phyloP scores from a whole-genome alignment of 2,888 invertebrate species.

The Barypeithes pellucidus region DNA sequence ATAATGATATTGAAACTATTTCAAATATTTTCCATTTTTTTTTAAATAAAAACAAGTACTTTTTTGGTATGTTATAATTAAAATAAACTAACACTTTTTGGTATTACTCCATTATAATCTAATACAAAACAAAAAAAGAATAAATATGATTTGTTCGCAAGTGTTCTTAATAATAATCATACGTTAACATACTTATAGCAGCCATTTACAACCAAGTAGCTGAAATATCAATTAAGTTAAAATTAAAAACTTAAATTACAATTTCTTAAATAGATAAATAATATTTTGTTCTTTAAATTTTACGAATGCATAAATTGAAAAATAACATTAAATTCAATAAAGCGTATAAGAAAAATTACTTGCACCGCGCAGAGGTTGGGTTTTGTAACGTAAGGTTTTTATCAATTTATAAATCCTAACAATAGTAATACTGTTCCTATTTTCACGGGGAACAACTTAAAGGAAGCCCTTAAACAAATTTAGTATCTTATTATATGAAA shows the following conservation, averaged over 20 bases:
- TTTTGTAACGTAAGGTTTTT: neutral
- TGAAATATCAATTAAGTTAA: conserved; percentile 14
- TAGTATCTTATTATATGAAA: too few relatives aligned
- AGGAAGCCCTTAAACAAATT: too few relatives aligned
- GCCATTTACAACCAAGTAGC: neutral
- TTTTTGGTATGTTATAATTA: conserved; percentile 16
- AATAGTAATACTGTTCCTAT: neutral
- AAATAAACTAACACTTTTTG: conserved; percentile 29
- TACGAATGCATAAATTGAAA: too few relatives aligned
- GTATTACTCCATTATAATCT: conserved; percentile 15
- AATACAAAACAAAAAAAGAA: conserved; percentile 26
- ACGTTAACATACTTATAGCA: conserved; percentile 10
- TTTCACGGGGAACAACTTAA: too few relatives aligned
- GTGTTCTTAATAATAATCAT: neutral
- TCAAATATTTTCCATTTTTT: neutral
- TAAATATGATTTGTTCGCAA: conserved; percentile 22
- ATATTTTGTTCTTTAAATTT: neutral
- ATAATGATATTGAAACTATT: neutral
- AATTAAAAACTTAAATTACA: neutral
- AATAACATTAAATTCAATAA: too few relatives aligned
- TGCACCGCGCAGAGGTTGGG: too few relatives aligned
- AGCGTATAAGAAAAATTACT: too few relatives aligned
- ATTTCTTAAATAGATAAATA: neutral
- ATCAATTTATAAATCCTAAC: neutral
- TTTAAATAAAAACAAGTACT: conserved; percentile 16